Percentiles rank a stretch among this genome's conserved stretches.
These are phyloP conservation scores for Ladona fulva DNA, from an alignment of 1,140 invertebrate species.

Conservation along the genomic window DNA sequence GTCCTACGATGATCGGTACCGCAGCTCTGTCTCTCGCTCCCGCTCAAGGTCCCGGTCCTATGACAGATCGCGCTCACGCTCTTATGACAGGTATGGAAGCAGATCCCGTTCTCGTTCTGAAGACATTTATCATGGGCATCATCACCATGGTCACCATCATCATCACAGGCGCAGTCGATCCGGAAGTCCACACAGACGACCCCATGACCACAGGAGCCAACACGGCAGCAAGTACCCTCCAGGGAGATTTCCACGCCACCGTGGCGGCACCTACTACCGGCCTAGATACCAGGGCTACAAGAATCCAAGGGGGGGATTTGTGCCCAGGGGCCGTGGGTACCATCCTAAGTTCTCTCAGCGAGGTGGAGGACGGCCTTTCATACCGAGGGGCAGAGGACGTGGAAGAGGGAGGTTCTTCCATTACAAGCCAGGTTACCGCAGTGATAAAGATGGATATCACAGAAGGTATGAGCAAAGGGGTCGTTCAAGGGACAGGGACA, in stretches of 20 bases:
- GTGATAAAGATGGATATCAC: constrained; percentile 26
- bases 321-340: constrained; percentile 25
- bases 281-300: constrained; percentile 54
- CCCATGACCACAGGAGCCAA: constrained; percentile 31
- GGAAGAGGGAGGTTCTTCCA: constrained; percentile 38
- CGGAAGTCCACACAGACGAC: constrained; percentile 40
- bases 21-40: constrained; percentile 30
- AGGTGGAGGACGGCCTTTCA: constrained; percentile 46
- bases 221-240: constrained; percentile 30
- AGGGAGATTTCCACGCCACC: constrained; percentile 47
- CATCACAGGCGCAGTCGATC: constrained; percentile 47
- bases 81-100: constrained; percentile 34
- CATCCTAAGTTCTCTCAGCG: constrained; percentile 32
- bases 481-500: constrained; percentile 35
- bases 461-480: constrained; percentile 32
- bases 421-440: constrained; percentile 29
- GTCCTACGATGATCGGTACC: not conserved
- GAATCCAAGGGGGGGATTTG: constrained; percentile 34
- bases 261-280: constrained; percentile 60
- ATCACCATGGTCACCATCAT: constrained; percentile 44
- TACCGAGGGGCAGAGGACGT: constrained; percentile 34
- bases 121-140: constrained; percentile 38
- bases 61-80: constrained; percentile 32
- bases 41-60: constrained; percentile 30
- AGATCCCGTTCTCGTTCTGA: constrained; percentile 39